phyloP scores from a whole-genome alignment of 2,888 invertebrate species.

The Callimorpha dominula region DNA sequence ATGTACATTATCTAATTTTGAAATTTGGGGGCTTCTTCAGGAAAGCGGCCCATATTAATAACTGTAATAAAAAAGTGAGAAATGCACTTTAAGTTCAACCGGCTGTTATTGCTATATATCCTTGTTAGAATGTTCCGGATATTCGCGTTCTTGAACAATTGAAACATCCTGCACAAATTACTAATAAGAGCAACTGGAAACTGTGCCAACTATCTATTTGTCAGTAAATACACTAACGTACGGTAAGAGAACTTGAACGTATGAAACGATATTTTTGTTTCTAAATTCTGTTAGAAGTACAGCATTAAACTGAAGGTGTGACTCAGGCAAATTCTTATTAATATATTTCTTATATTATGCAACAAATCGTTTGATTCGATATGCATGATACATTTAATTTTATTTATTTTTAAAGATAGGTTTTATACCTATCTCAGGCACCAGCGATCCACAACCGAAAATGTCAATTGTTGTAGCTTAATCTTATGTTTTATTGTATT shows the following conservation, averaged over 20 bases:
- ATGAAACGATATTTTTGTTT: background rate
- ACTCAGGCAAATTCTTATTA: too few species aligned
- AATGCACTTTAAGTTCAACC: background rate
- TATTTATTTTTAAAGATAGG: too few species aligned
- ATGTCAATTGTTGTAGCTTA: too few species aligned
- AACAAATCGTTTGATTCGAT: too few species aligned
- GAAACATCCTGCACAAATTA: background rate
- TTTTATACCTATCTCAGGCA: too few species aligned
- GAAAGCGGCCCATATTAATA: background rate
- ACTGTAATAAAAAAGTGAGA: background rate
- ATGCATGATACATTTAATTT: too few species aligned
- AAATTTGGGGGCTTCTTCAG: background rate
- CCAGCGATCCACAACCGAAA: too few species aligned
- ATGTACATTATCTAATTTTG: too few species aligned
- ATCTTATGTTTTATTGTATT: too few species aligned
- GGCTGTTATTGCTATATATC: too few species aligned
- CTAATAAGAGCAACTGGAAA: background rate
- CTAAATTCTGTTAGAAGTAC: background rate
- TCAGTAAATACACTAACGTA: background rate
- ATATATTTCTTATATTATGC: too few species aligned
- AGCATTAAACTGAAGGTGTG: too few species aligned
- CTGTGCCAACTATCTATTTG: background rate
- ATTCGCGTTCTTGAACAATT: background rate
- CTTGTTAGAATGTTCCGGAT: background rate
- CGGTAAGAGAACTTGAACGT: background rate